Evolutionary conservation across 2,113 vertebrate genomes (phyloP), one percentile per base, ranked within the genome.

Genomic region (human): DNA sequence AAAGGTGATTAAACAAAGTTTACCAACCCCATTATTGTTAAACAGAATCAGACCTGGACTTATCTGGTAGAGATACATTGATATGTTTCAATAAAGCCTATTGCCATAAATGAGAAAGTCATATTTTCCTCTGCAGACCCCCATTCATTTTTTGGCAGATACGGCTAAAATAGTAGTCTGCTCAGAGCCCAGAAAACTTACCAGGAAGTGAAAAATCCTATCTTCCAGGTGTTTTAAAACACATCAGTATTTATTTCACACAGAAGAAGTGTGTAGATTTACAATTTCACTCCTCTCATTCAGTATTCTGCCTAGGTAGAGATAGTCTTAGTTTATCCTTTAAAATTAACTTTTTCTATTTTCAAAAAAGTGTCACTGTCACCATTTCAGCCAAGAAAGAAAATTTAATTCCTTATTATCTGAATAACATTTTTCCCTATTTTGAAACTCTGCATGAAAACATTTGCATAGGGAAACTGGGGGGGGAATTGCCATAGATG

Each of bases 61-160:
- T 92, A 97, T 92, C 45, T 95, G 98, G 90, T 55, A 95, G 0
- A 25, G 6, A 66, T 59, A 68, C 4, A 52, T 43, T 38, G 32
- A 25, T 85, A 50, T 23, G 0, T 91, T 89, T 89, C 80, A 79
- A 88, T 30, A 76, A 90, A 80, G 38, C 57, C 20, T 88, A 10
- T 84, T 87, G 22, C 95, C 59, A 87, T 95, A 97, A 98, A 98
- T 97, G 82, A 70, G 93, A 96, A 97, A 98, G 96, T 96, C 96
- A 97, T 95, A 97, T 96, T 98, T 98, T 97, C 97, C 96, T 98
- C 98, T 97, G 94, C 76, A 96, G 97, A 64, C 43, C 70, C 66
- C 97, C 98, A 97, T 97, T 98, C 97, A 98, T 97, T 98, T 97
- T 98, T 95, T 90, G 95, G 97, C 97, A 98, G 93, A 98, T 68